Conservation (phyloP, 2,797 vertebrate species). For the Selene dorsalis region DNA sequence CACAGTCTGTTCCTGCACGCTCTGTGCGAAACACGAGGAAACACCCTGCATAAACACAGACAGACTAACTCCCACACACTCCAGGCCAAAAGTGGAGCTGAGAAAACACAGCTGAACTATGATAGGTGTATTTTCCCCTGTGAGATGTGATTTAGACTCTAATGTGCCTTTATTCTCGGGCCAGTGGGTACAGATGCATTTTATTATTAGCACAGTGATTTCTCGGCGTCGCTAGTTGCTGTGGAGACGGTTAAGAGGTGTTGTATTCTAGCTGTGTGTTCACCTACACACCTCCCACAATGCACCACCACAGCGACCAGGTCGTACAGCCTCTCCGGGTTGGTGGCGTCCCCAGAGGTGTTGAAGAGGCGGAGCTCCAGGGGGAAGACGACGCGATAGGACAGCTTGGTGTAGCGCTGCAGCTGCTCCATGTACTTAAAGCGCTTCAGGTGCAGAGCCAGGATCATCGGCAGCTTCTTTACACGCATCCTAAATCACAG, state of each 20-base stretch:
- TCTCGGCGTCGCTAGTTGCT: slow-evolving; percentile 22
- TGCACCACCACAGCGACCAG: slow-evolving; percentile 96
- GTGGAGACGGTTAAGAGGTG: slow-evolving; percentile 5
- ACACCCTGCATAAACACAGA: slow-evolving; percentile 45
- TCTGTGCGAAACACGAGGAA: slow-evolving; percentile 27
- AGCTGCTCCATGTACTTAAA: slow-evolving; percentile 99
- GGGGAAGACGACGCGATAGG: slow-evolving; percentile 96
- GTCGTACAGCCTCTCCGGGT: slow-evolving; percentile 91
- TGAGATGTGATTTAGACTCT: slow-evolving; percentile 8
- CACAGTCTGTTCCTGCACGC: slow-evolving; percentile 16
- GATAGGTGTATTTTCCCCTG: slow-evolving; percentile 16
- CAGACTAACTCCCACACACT: slow-evolving; percentile 39
- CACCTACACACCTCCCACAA: slow-evolving; percentile 90
- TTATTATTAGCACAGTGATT: slow-evolving; percentile 27
- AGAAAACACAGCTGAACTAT: slow-evolving; percentile 9
- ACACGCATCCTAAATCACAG: slow-evolving; percentile 84
- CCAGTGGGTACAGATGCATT: background rate
- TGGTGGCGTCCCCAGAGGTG: slow-evolving; percentile 94
- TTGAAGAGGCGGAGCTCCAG: slow-evolving; percentile 97
- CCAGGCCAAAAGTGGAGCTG: background rate
- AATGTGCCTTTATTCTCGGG: slow-evolving; percentile 8
- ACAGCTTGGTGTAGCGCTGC: slow-evolving; percentile 97
- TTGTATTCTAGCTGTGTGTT: slow-evolving; percentile 17
- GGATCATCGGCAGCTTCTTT: slow-evolving; percentile 97
- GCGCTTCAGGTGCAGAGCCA: slow-evolving; percentile 96